Base-by-base conservation (phyloP, 2,797 vertebrate genomes). In the Darevskia mixta region DNA sequence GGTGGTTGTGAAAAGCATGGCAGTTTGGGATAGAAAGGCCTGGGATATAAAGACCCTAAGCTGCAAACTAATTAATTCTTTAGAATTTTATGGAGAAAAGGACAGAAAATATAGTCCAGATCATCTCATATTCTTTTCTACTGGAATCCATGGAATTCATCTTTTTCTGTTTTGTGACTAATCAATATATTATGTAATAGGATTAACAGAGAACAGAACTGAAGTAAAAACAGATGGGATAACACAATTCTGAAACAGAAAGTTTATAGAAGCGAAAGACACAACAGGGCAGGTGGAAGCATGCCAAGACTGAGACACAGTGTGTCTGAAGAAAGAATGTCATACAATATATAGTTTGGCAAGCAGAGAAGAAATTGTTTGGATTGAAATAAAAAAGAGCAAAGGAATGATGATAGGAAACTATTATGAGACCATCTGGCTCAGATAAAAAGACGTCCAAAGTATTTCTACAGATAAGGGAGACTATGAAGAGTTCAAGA, bases 261-360 rank as follows among this genome's bases (percentile, higher is more conserved):
- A 78, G 92, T 96, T 95, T 95, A 91, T 45, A 20, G 94, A 94
- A 94, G 89, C 87, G 89, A 88, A 49, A 97, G 95, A 94, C 94
- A 89, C 95, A 95, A 95, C 95, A 95, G 95, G 92, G 87, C 77
- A 82, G 91, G 92, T 94, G 95, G 94, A 96, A 89, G 88, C 0
- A 9, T 77, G 96, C 96, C 96, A 96, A 87, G 86, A 20, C 87
- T 92, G 95, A 89, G 95, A 96, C 95, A 96, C 94, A 96, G 96
- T 95, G 95, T 95, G 95, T 96, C 95, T 96, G 94, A 92, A 93
- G 49, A 81, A 96, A 90, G 96, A 97, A 97, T 97, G 96, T 88
- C 83, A 89, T 81, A 86, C 94, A 94, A 95, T 94, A 94, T 77
- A 93, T 89, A 94, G 93, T 78, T 95, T 96, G 96, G 96, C 97